Evolutionary conservation across 2,797 vertebrate genomes (phyloP).

Genomic region (Semaprochilodus insignis): DNA sequence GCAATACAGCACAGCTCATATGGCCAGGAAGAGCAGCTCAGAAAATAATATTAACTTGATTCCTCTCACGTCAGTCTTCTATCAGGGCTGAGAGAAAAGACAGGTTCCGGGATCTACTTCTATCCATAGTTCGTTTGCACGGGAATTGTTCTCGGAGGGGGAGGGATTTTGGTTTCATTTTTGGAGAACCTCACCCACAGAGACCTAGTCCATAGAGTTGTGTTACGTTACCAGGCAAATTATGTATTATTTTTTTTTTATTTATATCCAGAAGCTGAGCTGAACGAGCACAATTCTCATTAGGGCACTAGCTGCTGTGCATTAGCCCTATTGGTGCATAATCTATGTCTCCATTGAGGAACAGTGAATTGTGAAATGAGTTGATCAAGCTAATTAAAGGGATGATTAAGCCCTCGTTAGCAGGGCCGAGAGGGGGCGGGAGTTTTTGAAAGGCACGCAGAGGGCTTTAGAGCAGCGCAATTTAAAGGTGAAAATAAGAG

Average conservation of each 20-base stretch:
- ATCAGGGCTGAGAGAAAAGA: conserved; percentile 29
- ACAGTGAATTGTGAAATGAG: conserved; percentile 61
- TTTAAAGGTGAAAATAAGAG: conserved; percentile 35
- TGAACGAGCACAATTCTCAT: conserved; percentile 37
- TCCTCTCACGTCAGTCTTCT: conserved; percentile 21
- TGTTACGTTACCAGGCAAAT: conserved; percentile 1
- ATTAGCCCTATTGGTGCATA: conserved; percentile 55
- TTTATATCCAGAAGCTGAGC: conserved; percentile 10
- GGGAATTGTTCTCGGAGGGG: neutral
- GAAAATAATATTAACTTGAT: conserved; percentile 44
- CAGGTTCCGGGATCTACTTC: neutral
- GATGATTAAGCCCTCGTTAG: conserved; percentile 67
- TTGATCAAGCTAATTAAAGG: conserved; percentile 69
- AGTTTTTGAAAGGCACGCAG: conserved; percentile 59
- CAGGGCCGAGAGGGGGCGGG: conserved; percentile 38
- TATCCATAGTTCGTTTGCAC: conserved; percentile 4
- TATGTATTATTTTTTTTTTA: neutral
- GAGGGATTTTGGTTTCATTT: conserved; percentile 31
- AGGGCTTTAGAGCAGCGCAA: conserved; percentile 18
- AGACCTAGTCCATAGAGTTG: conserved; percentile 3
- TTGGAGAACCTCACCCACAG: conserved; percentile 8
- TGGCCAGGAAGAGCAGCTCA: conserved; percentile 36
- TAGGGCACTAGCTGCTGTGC: conserved; percentile 30
- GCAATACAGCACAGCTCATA: conserved; percentile 44
- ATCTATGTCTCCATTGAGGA: conserved; percentile 51